A percentile compares a stretch with the other conserved stretches of the same genome.
These are phyloP conservation scores for Bovichtus variegatus DNA, from an alignment of 2,797 vertebrate species.

Conservation along the genomic window DNA sequence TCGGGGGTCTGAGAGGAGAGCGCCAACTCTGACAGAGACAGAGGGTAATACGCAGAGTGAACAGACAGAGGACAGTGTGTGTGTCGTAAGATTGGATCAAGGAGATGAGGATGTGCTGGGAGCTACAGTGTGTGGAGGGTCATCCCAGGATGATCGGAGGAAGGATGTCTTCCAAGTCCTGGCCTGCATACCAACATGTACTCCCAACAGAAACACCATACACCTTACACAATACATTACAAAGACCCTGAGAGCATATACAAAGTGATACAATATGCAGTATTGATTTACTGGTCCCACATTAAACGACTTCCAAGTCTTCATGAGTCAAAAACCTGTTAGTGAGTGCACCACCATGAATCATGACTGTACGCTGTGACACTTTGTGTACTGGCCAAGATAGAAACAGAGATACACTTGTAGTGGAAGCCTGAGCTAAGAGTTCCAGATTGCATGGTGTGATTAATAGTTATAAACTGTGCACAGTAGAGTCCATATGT, in stretches of 20 bases:
- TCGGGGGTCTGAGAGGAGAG: constrained; percentile 16
- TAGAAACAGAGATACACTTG: constrained; percentile 32
- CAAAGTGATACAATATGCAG: background rate
- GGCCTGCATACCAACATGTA: constrained; percentile 29
- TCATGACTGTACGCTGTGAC: constrained; percentile 23
- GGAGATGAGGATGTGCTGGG: constrained; percentile 21
- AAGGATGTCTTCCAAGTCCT: constrained; percentile 3
- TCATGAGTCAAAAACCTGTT: constrained; percentile 21
- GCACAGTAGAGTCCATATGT: background rate
- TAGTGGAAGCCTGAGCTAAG: constrained; percentile 10
- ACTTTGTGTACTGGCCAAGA: constrained; percentile 25
- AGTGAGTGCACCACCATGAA: constrained; percentile 39
- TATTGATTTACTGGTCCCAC: constrained; percentile 32
- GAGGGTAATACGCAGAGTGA: constrained; percentile 17
- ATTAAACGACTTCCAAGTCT: constrained; percentile 9
- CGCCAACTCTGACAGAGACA: background rate
- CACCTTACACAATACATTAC: background rate
- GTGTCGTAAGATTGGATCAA: background rate
- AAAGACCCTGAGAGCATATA: constrained; percentile 1
- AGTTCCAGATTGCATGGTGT: background rate
- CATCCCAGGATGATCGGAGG: constrained; percentile 40
- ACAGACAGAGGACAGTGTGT: constrained; percentile 5
- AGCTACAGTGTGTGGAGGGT: constrained; percentile 37
- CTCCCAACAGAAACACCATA: constrained; percentile 28
- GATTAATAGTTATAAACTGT: constrained; percentile 28